Base-by-base conservation (phyloP, 2,113 vertebrate species). In the Oreocharis arfaki region DNA sequence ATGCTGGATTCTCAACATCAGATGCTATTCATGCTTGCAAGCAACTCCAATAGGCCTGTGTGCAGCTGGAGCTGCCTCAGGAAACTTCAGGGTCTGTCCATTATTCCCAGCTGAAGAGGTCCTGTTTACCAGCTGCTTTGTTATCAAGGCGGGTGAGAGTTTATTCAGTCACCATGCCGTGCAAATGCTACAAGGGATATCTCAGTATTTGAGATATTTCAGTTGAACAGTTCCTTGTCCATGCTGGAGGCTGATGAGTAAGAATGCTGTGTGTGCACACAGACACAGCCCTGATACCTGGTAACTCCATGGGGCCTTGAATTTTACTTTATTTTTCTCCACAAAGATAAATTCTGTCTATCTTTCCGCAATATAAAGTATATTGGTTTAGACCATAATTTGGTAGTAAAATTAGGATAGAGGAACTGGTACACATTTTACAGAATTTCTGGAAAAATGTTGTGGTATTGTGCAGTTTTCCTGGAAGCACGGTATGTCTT, bases 1-100 rank as follows among this genome's bases (percentile, higher is more conserved):
- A 37, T 32, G n/a, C 18, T 1, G 0, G 23, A 49, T 90, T 90
- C 41, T 80, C 0, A 0, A 28, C 28, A 22, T 53, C 16, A 46
- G 41, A 7, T 69, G 50, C 57, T 65, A 2, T 42, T 76, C 7
- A 2, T 73, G 23, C 35, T 7, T 39, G 18, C 6, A 19, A 23
- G 15, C 21, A 73, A 2, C 50, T 64, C n/a, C 39, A 33, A 42
- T 74, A 75, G 65, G 60, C 18, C 52, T 78, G 4, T 41, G 53
- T 10, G 17, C 33, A 61, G 59, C 67, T 73, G 37, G 41, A 84
- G 46, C 28, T 65, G 24, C 59, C 41, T 69, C 44, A 50, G 55
- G 41, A 53, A 65, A 32, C 41, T 73, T 46, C 21, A 39, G 46
- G 27, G 11, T 2, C n/a, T 80, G 24, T 49, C 49, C 75, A 16